Conservation (phyloP, 1,140 invertebrate genomes). For the Diploscapter pachys region DNA sequence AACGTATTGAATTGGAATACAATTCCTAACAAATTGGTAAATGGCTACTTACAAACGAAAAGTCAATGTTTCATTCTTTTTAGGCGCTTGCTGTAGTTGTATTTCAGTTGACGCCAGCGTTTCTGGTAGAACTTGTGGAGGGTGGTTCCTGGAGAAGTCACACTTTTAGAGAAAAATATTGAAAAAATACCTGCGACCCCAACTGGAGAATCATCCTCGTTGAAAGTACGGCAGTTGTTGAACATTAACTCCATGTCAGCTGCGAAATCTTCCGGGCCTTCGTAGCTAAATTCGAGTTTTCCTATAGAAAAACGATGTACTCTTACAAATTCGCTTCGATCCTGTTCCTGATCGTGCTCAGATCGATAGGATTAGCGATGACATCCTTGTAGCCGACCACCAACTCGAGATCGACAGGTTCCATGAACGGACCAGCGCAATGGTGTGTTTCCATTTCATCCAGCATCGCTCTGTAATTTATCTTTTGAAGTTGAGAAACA, state of each 20-base stretch:
- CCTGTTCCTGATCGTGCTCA: conserved; percentile 29
- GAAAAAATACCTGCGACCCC: conserved; percentile 10
- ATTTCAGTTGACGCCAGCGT: conserved; percentile 30
- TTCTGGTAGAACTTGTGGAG: conserved; percentile 29
- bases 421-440: conserved; percentile 17
- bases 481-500: background rate
- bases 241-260: conserved; percentile 32
- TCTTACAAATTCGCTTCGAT: background rate
- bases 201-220: conserved; percentile 25
- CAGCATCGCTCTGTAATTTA: conserved; percentile 12
- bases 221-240: conserved; percentile 33
- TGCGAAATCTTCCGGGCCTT: conserved; percentile 25
- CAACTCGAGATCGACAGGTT: conserved; percentile 25
- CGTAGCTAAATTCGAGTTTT: background rate
- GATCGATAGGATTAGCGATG: conserved; percentile 31
- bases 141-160: background rate
- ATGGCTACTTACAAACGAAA: too few species aligned
- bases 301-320: background rate
- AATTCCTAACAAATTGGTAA: too few species aligned
- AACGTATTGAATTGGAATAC: too few species aligned
- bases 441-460: conserved; percentile 28
- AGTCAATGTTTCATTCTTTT: conserved; percentile 7
- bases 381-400: conserved; percentile 17
- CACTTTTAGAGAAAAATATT: background rate
- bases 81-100: conserved; percentile 28